Percentiles rank a stretch among this genome's conserved stretches.
Conservation (phyloP, 1,140 invertebrate species). For the Trichonephila clavata region DNA sequence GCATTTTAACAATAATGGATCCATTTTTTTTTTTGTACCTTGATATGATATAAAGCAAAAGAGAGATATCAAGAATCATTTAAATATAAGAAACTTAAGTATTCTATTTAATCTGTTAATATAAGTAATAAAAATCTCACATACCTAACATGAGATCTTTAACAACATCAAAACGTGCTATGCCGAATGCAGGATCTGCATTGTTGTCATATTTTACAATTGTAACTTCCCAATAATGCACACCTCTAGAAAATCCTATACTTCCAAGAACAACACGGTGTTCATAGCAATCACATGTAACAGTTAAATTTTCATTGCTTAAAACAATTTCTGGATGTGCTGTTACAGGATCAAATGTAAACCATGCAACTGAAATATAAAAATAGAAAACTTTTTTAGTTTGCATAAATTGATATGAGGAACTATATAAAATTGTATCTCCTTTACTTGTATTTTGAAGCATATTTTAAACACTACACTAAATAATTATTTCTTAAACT, state of each 20-base stretch:
- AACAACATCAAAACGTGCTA: slow-evolving; percentile 94
- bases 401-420: no score
- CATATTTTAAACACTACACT: no score
- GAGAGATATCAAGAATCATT: no score
- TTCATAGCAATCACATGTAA: slow-evolving; percentile 95
- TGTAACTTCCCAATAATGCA: slow-evolving; percentile 98
- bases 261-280: slow-evolving; percentile 94
- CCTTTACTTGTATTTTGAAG: no score
- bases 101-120: no score
- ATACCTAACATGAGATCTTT: slow-evolving; percentile 97
- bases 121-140: not conserved
- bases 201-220: slow-evolving; percentile 97
- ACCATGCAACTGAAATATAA: slow-evolving; percentile 93
- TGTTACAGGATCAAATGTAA: slow-evolving; percentile 91
- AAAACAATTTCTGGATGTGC: slow-evolving; percentile 88
- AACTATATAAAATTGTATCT: no score
- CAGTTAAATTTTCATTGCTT: slow-evolving; percentile 92
- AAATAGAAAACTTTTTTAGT: not conserved
- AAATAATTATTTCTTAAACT: no score
- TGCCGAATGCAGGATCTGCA: slow-evolving; percentile 96
- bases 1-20: no score
- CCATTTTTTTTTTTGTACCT: no score
- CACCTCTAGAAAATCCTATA: slow-evolving; percentile 95
- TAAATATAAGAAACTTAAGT: no score
- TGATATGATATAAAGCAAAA: no score